Conservation (phyloP, 2,113 vertebrate genomes). For the Hyaena hyaena region DNA sequence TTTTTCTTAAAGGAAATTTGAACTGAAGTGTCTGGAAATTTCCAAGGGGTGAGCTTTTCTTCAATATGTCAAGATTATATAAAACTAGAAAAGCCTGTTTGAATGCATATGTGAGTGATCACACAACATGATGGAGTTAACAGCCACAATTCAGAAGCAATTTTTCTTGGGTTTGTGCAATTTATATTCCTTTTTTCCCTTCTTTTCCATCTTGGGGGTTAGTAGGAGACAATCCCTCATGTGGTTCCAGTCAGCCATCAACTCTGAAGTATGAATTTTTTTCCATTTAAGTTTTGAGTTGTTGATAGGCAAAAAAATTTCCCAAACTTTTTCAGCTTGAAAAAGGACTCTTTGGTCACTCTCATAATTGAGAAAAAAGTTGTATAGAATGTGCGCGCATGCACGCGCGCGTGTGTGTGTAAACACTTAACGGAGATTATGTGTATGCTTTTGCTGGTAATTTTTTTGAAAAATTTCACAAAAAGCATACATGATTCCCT, state of each 20-base stretch:
- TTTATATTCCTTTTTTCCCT: constrained; percentile 1
- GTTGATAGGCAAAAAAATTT: constrained; percentile 58
- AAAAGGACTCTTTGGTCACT: constrained; percentile 49
- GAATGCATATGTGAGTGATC: neutral
- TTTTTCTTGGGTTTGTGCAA: constrained; percentile 49
- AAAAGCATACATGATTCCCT: neutral
- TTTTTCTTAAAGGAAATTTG: neutral
- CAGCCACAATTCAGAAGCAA: constrained; percentile 46
- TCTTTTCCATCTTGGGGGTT: constrained; percentile 39
- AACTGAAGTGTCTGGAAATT: constrained; percentile 41
- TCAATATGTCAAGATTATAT: neutral
- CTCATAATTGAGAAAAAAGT: constrained; percentile 27
- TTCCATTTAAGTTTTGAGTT: constrained; percentile 55
- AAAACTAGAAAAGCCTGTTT: neutral
- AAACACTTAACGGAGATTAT: neutral
- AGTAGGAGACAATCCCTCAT: constrained; percentile 54
- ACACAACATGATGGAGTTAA: constrained; percentile 32
- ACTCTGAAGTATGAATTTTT: constrained; percentile 48
- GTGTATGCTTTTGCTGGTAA: neutral
- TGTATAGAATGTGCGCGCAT: neutral
- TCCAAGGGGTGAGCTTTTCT: neutral
- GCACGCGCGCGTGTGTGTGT: neutral
- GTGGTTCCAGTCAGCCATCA: constrained; percentile 51
- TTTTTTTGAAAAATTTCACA: neutral
- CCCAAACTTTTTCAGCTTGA: constrained; percentile 30